These are phyloP conservation scores for Hydrotaea cyrtoneurina DNA, from an alignment of 2,888 invertebrate genomes.

Conservation along the genomic window DNA sequence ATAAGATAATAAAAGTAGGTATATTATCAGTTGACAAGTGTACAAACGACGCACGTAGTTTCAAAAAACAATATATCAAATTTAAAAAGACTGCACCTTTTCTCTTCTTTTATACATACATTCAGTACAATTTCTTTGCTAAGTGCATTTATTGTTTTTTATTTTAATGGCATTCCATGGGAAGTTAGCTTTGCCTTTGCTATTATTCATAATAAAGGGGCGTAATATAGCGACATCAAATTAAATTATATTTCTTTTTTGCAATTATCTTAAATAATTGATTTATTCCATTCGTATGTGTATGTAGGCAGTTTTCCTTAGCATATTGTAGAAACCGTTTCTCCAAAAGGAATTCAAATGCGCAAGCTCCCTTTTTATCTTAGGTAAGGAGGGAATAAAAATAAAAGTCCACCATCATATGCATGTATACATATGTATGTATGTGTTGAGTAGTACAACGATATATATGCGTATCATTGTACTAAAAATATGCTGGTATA, in stretches of 20 bases:
- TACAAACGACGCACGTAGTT: neutral
- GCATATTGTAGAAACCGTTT: neutral
- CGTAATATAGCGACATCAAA: neutral
- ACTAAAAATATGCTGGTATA: constrained; percentile 40
- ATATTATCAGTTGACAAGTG: neutral
- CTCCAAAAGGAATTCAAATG: constrained; percentile 34
- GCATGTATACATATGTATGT: constrained; percentile 35
- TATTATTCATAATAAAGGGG: constrained; percentile 5
- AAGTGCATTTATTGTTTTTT: neutral
- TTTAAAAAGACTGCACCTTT: neutral
- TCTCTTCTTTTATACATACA: neutral
- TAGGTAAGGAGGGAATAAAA: constrained; percentile 19
- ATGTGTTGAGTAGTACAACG: neutral
- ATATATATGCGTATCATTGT: constrained; percentile 40
- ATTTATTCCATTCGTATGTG: neutral
- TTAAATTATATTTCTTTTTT: constrained; percentile 4
- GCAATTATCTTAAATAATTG: constrained; percentile 10
- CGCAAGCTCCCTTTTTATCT: constrained; percentile 61
- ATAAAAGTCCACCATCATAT: constrained; percentile 14
- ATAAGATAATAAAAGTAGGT: constrained; percentile 46
- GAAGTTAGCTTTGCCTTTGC: neutral
- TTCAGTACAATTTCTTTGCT: neutral
- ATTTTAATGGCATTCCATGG: neutral
- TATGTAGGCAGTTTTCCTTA: neutral
- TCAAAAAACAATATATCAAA: neutral